A percentile compares a stretch with the other conserved stretches of the same genome.
phyloP scores from a whole-genome alignment of 1,140 invertebrate species.

The Drosophila sp. region DNA sequence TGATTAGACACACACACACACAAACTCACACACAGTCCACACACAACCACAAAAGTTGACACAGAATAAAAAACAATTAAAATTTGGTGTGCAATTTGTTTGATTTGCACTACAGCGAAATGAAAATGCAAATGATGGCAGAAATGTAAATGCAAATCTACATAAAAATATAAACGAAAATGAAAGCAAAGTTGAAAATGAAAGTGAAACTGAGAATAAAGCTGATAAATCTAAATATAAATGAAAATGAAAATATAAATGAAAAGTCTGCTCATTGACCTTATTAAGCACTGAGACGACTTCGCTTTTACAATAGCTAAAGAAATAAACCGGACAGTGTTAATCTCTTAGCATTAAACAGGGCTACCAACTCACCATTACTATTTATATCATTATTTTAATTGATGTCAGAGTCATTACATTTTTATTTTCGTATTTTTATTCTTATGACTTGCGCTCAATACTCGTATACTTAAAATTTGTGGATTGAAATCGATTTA shows the following conservation, averaged over 20 bases:
- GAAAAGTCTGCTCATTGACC: conserved; percentile 75
- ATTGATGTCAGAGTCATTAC: background rate
- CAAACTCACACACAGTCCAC: conserved; percentile 1
- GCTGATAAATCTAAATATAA: conserved; percentile 63
- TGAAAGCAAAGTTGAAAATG: conserved; percentile 60
- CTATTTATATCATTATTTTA: conserved; percentile 2
- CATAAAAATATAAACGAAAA: conserved; percentile 57
- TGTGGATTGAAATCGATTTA: conserved; percentile 19
- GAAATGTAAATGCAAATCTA: conserved; percentile 60
- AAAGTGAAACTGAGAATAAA: conserved; percentile 47
- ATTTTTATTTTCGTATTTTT: background rate
- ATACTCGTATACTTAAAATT: conserved; percentile 16
- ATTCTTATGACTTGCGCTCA: conserved; percentile 7
- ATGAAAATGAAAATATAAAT: conserved; percentile 59
- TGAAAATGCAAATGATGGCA: conserved; percentile 67
- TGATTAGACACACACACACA: conserved; percentile 58
- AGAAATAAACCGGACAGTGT: conserved; percentile 22
- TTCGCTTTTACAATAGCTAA: conserved; percentile 9
- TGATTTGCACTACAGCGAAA: conserved; percentile 76
- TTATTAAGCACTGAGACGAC: conserved; percentile 69
- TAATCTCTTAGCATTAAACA: conserved; percentile 6
- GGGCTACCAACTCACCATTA: background rate
- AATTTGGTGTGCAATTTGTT: conserved; percentile 72
- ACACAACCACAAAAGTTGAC: conserved; percentile 31
- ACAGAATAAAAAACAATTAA: conserved; percentile 68